Evolutionary conservation across 2,113 vertebrate species (phyloP), one percentile per base, ranked within the genome.

Genomic region (Galbula dea): DNA sequence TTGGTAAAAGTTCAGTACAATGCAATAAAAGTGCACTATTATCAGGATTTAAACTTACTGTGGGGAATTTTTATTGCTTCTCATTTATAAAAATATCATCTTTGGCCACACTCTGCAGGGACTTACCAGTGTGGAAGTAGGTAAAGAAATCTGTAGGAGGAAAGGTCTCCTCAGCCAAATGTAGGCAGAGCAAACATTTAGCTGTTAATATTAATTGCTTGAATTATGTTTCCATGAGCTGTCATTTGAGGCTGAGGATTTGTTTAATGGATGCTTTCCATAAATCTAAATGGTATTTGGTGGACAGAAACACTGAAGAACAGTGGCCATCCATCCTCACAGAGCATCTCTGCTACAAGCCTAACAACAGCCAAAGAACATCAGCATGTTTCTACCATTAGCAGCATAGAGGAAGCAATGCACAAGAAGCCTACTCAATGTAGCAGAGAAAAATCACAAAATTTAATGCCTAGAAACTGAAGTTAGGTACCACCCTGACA

Each of bases 1-100:
- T 86, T 83, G 93, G 91, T 91, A 87, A 90, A 94, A 94, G 71
- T 94, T 95, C 85, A 86, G 72, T 92, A 69, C 71, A 94, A 90
- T 89, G 73, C 54, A 90, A 95, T 78, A 85, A 93, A 95, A 92
- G 13, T 87, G 79, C 72, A 83, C 34, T 51, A 77, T 92, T 96
- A 95, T 91, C 80, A 81, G 68, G 81, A 91, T 86, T 83, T 89
- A 62, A 92, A 92, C 54, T 93, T 92, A 39, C 75, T 62, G 24
- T 19, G 32, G 62, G 87, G 71, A 95, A 76, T 76, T 94, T 89
- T 94, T 95, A 86, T 93, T 79, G 76, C 83, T 77, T 10, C 15
- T 92, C 29, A 58, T 89, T 93, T 65, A 9, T 90, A 8, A 91
- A 92, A 78, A 66, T 37, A 37, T 55, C 43, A 41, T 82, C 58